A percentile compares a stretch with the other conserved stretches of the same genome.
These are phyloP conservation scores for Habroteleia sp. DNA, from an alignment of 2,888 invertebrate species.

Conservation along the genomic window DNA sequence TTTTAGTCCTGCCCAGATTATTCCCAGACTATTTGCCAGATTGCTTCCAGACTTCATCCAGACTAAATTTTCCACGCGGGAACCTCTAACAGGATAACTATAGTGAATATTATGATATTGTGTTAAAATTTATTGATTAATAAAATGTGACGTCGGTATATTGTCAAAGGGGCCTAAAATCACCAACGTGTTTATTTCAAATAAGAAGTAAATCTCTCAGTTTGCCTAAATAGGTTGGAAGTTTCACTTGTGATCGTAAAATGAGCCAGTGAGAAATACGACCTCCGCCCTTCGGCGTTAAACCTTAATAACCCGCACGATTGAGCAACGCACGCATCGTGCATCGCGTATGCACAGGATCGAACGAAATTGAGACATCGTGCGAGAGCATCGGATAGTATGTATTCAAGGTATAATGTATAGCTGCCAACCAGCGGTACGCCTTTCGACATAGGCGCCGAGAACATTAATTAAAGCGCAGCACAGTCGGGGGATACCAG, in stretches of 20 bases:
- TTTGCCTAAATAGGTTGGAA: slow-evolving; percentile 20
- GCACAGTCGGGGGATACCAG: slow-evolving; percentile 33
- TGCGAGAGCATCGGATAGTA: slow-evolving; percentile 33
- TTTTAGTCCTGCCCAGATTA: too few species aligned
- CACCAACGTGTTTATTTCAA: slow-evolving; percentile 21
- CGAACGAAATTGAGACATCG: slow-evolving; percentile 62
- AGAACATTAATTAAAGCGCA: slow-evolving; percentile 59
- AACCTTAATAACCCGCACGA: slow-evolving; percentile 56
- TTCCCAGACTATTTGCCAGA: too few species aligned
- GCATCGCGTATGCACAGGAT: slow-evolving; percentile 47
- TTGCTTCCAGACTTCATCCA: too few species aligned
- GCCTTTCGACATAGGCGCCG: slow-evolving; percentile 55
- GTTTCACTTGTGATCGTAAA: slow-evolving; percentile 27
- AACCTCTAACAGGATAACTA: too few species aligned
- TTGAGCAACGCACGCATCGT: slow-evolving; percentile 26
- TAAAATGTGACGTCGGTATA: slow-evolving; percentile 23
- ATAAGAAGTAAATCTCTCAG: too few species aligned
- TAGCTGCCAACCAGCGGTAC: slow-evolving; percentile 52
- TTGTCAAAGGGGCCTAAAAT: slow-evolving; percentile 10
- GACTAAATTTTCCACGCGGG: too few species aligned
- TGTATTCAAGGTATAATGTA: slow-evolving; percentile 44
- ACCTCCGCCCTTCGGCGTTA: slow-evolving; percentile 44
- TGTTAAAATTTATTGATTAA: slow-evolving; percentile 23
- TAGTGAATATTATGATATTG: slow-evolving; percentile 4
- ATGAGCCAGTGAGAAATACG: too few species aligned